Evolutionary conservation across 2,888 invertebrate genomes (phyloP).

Genomic region (Ditula angustiorana): DNA sequence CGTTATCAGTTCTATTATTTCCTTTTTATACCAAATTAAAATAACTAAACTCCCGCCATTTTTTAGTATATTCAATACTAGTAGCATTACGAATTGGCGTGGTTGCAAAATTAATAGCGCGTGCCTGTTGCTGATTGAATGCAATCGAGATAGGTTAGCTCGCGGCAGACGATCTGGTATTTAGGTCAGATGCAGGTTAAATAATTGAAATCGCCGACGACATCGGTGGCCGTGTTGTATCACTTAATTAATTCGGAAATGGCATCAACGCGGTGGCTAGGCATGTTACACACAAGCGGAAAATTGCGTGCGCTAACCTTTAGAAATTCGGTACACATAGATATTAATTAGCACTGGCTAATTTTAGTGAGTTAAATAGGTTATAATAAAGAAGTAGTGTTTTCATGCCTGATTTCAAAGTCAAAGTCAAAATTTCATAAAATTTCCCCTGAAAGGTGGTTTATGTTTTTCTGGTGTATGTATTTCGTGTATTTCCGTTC

Average conservation of each 20-base stretch:
- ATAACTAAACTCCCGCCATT: neutral
- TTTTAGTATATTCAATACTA: neutral
- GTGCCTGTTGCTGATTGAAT: conserved; percentile 30
- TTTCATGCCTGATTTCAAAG: too few species aligned
- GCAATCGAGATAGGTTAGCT: conserved; percentile 43
- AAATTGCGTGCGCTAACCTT: too few species aligned
- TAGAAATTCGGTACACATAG: too few species aligned
- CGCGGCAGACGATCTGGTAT: conserved; percentile 54
- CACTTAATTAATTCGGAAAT: conserved; percentile 14
- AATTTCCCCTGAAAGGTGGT: too few species aligned
- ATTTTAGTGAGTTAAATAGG: too few species aligned
- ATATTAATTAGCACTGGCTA: too few species aligned
- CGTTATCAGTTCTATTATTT: neutral
- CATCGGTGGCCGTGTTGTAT: conserved; percentile 35
- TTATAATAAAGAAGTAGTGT: too few species aligned
- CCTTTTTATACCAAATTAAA: neutral
- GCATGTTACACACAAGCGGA: neutral
- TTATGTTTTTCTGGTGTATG: too few species aligned
- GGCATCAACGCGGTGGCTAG: neutral
- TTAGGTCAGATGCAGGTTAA: conserved; percentile 59
- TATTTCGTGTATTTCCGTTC: too few species aligned
- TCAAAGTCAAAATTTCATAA: too few species aligned
- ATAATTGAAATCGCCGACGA: conserved; percentile 62
- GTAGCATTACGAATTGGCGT: neutral
- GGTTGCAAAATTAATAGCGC: conserved; percentile 5